Base-by-base conservation (phyloP, 2,888 invertebrate genomes). In the Antheraea assamensis region DNA sequence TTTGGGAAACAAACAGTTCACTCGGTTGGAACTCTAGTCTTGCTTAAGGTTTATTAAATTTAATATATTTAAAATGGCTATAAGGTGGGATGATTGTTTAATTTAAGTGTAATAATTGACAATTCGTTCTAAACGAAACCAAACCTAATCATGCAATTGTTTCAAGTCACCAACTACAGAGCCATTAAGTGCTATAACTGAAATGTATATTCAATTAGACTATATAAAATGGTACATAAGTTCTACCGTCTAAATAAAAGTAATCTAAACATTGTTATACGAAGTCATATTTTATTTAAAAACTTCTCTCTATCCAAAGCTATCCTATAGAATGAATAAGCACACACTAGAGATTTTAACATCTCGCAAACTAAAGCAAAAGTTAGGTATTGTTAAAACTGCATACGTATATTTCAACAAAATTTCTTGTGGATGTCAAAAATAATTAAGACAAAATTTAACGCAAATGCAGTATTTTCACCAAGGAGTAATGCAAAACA, bases 321-420 rank as follows among this genome's bases (percentile, higher is more conserved):
- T 8, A 21, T 68, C 30, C 75, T 78, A 84, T 81, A 75, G 79
- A 81, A 84, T 81, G 84, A 87, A 76, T 81, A 84, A 87, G 76
- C 82, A 81, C 76, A 76, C 80, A 74, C 79, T 77, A 78, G 77
- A 82, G 81, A 81, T 81, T 82, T 84, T 75, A 75, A 72, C 78
- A 78, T 79, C 80, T 78, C 76, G 71, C 75, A 77, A 83, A 83
- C 83, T 83, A 78, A 83, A 83, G 80, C 77, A 78, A 82, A 86
- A 85, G 84, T 84, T 82, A n/a, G n/a, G n/a, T n/a, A 75, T 77
- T 76, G 77, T 78, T 80, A 77, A 83, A 84, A 86, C 83, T 85
- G 81, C 81, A 85, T 79, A 81, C 77, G 77, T 79, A 83, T 77
- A 82, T 84, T 78, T 79, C 82, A 83, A 81, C 80, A 80, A 80